Evolutionary conservation across 2,113 vertebrate genomes (phyloP).

Genomic region (Callocephalon fimbriatum): DNA sequence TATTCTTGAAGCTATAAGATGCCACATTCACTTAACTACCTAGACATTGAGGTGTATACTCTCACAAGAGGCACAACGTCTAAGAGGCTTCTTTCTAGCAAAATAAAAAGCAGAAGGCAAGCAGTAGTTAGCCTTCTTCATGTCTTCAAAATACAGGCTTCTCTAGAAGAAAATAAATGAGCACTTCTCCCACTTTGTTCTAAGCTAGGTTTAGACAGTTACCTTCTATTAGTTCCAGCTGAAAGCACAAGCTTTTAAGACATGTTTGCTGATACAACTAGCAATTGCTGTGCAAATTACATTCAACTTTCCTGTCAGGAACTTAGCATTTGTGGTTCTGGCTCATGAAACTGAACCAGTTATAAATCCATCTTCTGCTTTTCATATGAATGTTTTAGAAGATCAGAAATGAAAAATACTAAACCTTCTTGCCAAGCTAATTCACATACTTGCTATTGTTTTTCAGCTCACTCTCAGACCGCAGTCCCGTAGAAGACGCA

Average conservation of each 20-base stretch:
- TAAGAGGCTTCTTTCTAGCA: background rate
- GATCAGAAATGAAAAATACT: background rate
- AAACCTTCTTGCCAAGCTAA: background rate
- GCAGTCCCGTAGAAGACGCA: background rate
- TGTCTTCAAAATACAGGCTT: background rate
- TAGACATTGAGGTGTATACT: background rate
- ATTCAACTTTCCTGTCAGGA: background rate
- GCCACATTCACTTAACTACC: background rate
- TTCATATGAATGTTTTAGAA: background rate
- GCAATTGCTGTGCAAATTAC: background rate
- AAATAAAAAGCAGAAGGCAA: background rate
- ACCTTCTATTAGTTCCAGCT: background rate
- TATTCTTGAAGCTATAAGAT: background rate
- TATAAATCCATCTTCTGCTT: background rate
- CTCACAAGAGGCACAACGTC: background rate
- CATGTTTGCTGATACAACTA: background rate
- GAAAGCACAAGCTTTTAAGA: background rate
- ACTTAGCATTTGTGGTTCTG: background rate
- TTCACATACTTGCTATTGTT: background rate
- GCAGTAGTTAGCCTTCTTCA: background rate
- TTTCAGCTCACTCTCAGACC: constrained; percentile 44
- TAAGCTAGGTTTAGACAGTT: background rate
- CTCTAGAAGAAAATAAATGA: background rate
- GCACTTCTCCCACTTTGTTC: background rate
- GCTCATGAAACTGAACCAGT: background rate